phyloP scores from a whole-genome alignment of 2,113 vertebrate species.

The Alligator mississippiensis region DNA sequence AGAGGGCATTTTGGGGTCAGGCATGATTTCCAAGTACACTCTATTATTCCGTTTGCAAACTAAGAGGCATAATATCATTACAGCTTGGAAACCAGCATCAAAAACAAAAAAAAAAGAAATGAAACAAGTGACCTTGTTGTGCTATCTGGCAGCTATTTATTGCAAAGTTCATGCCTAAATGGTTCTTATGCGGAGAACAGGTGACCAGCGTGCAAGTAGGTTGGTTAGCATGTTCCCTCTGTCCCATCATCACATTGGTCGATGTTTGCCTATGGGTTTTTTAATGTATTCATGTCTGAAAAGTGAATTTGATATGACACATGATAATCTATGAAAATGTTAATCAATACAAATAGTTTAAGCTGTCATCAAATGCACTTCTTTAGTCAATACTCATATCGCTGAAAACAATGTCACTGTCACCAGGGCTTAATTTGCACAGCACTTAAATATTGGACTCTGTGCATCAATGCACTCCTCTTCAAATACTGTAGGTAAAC shows the following conservation, averaged over 20 bases:
- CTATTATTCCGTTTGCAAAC: conserved; percentile 66
- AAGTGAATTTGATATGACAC: conserved; percentile 97
- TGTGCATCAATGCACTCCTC: conserved; percentile 91
- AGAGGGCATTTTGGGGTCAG: conserved; percentile 64
- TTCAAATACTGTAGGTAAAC: conserved; percentile 93
- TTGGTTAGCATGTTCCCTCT: conserved; percentile 74
- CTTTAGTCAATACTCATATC: conserved; percentile 96
- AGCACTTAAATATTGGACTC: conserved; percentile 98
- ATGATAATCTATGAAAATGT: conserved; percentile 99
- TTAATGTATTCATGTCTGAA: conserved; percentile 94
- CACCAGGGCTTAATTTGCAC: conserved; percentile 95
- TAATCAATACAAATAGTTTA: conserved; percentile 99
- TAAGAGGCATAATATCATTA: conserved; percentile 61
- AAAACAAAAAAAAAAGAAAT: conserved; percentile 55
- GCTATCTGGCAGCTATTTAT: conserved; percentile 89
- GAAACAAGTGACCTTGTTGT: conserved; percentile 74
- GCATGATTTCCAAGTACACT: conserved; percentile 59
- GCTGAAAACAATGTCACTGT: conserved; percentile 98
- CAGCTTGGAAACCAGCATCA: conserved; percentile 30
- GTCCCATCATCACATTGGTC: conserved; percentile 81
- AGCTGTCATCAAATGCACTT: conserved; percentile 93
- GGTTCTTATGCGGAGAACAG: conserved; percentile 87
- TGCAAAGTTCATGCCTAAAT: conserved; percentile 94
- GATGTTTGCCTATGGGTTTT: conserved; percentile 83
- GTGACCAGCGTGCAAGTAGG: conserved; percentile 85